Base-by-base conservation (phyloP, 2,888 invertebrate genomes). In the Cyaniris semiargus region DNA sequence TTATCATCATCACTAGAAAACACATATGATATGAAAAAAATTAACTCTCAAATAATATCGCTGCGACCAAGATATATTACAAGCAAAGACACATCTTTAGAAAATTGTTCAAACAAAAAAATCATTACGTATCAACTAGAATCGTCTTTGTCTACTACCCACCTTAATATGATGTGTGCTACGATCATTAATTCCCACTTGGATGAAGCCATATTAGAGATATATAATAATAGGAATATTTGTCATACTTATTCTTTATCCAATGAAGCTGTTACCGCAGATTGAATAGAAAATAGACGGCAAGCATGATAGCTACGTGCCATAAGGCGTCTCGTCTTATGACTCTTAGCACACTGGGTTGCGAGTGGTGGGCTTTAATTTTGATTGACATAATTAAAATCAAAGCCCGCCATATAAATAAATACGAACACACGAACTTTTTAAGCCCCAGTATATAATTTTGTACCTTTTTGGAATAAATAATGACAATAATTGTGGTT, bases 111-210 rank as follows among this genome's bases (percentile, higher is more conserved):
- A 1, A 83, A 83, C 0, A 81, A 80, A 18, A 83, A 85, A 1
- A 76, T 85, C 0, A 81, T 86, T 31, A 86, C 89, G 7, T 81
- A 88, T 74, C 80, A 86, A 7, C 80, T 90, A n/a, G 78, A 81
- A 4, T 80, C 83, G 5, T 84, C 86, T 1, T 81, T 88, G 3
- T 81, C 83, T 0, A 78, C 79, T 31, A 82, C 84, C 6, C 77
- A 84, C 0, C 78, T 82, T 3, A 88, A 89, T 78, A 77, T 88
- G 10, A 83, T 83, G 3, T 87, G 85, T 74, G 79, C 87, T 2
- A 82, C 85, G 7, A 83, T 88, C 23, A 81, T 90, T 8, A 90
- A 91, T 79, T 80, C 81, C 1, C 81, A 88, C 66, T 82, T 90
- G 0, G 84, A 85, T 4, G 77, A 79, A 0, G 82, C 85, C 0